phyloP scores from a whole-genome alignment of 2,113 vertebrate genomes.

The Gallinago media region DNA sequence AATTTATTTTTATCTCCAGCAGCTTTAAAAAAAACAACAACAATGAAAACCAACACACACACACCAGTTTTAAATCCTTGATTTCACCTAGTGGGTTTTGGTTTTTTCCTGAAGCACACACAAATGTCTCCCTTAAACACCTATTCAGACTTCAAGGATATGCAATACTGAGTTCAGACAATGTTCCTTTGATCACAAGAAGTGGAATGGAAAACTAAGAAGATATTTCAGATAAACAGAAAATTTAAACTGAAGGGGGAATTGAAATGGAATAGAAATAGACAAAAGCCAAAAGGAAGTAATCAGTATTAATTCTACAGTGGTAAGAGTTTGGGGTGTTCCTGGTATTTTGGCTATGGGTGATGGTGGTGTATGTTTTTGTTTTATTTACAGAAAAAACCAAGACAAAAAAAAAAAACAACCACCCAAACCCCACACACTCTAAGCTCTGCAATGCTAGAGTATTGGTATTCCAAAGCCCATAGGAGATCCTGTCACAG shows the following conservation, averaged over 20 bases:
- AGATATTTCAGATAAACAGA: neutral
- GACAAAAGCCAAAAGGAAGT: neutral
- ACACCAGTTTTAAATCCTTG: neutral
- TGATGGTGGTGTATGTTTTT: neutral
- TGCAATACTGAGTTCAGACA: neutral
- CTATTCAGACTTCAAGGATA: neutral
- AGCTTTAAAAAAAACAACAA: neutral
- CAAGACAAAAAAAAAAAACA: neutral
- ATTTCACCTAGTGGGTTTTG: neutral
- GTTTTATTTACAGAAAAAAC: neutral
- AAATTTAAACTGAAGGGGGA: neutral
- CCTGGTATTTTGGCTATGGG: neutral
- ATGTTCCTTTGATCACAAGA: neutral
- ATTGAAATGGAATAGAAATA: neutral
- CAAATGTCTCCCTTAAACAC: neutral
- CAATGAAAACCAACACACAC: no score
- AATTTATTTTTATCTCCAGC: neutral
- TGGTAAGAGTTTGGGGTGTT: neutral
- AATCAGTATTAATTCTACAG: neutral
- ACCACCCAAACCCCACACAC: no score
- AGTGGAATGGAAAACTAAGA: neutral
- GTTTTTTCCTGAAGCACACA: neutral
- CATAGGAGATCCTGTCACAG: neutral
- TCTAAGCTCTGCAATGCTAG: neutral
- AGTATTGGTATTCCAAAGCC: rapidly evolving